Conservation (phyloP, 2,113 vertebrate genomes). For the Nibea albiflora region DNA sequence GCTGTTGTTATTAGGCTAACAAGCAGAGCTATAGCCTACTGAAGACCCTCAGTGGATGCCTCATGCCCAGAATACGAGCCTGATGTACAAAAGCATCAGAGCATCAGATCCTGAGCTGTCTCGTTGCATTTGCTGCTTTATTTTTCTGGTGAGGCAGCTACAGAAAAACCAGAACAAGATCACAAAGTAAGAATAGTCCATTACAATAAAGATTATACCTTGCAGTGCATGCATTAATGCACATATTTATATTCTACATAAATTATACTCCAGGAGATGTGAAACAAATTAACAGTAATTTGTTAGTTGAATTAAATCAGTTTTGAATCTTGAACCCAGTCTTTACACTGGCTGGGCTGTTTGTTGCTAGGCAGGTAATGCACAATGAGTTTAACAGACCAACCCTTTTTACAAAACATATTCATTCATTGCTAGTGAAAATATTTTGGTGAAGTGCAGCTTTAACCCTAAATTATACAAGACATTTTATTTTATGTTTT, state of each 20-base stretch:
- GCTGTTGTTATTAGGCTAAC: constrained; percentile 61
- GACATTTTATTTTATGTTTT: not conserved
- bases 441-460: too few relatives aligned
- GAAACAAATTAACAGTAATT: too few relatives aligned
- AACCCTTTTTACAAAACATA: too few relatives aligned
- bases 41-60: constrained; percentile 34
- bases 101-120: constrained; percentile 13
- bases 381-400: not conserved
- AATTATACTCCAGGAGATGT: too few relatives aligned
- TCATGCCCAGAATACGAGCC: constrained; percentile 19
- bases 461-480: not conserved
- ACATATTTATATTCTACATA: too few relatives aligned
- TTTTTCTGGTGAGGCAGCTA: constrained; percentile 29
- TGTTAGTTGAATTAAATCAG: too few relatives aligned
- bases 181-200: not conserved
- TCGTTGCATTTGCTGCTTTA: constrained; percentile 27
- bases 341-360: not conserved
- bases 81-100: constrained; percentile 44
- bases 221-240: not conserved
- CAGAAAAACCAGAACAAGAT: not conserved
- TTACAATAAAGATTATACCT: not conserved
- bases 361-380: not conserved
- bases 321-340: too few relatives aligned
- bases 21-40: constrained; percentile 39
- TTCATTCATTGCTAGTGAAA: not conserved